Percentiles rank a stretch among this genome's conserved stretches.
Conservation (phyloP, 2,113 vertebrate genomes). For the Calidris pygmaea region DNA sequence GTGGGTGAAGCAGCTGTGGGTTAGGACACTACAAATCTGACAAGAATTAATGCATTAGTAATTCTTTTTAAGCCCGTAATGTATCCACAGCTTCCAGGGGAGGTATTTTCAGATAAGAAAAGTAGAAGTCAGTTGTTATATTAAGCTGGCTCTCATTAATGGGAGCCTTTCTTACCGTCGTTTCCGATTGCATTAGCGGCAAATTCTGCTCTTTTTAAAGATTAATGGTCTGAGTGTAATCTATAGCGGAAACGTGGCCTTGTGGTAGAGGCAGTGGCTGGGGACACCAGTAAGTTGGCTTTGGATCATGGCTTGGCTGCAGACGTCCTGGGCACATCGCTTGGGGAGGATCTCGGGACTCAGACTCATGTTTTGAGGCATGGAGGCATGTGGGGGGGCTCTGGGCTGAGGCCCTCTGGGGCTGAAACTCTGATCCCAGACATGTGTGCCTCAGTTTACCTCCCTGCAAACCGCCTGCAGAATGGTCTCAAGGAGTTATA, state of each 20-base stretch:
- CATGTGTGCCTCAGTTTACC: neutral
- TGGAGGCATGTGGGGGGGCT: neutral
- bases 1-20: constrained; percentile 54
- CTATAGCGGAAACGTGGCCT: neutral
- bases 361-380: neutral
- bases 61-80: constrained; percentile 63
- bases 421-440: neutral
- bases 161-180: neutral
- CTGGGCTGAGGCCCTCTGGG: neutral
- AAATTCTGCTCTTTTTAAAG: constrained; percentile 52
- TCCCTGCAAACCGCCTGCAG: neutral
- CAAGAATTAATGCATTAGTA: constrained; percentile 66
- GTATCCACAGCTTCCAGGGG: constrained; percentile 61
- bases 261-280: neutral
- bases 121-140: constrained; percentile 45
- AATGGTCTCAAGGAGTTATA: neutral
- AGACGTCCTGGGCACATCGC: neutral
- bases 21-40: constrained; percentile 65
- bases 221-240: constrained; percentile 42
- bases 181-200: constrained; percentile 55
- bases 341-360: neutral
- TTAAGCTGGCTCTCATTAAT: constrained; percentile 60
- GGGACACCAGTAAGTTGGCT: neutral
- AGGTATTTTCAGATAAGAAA: constrained; percentile 69
- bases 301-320: neutral